A percentile compares a stretch with the other conserved stretches of the same genome.
Evolutionary conservation across 2,113 vertebrate species (phyloP).

Genomic region (Jaculus jaculus): DNA sequence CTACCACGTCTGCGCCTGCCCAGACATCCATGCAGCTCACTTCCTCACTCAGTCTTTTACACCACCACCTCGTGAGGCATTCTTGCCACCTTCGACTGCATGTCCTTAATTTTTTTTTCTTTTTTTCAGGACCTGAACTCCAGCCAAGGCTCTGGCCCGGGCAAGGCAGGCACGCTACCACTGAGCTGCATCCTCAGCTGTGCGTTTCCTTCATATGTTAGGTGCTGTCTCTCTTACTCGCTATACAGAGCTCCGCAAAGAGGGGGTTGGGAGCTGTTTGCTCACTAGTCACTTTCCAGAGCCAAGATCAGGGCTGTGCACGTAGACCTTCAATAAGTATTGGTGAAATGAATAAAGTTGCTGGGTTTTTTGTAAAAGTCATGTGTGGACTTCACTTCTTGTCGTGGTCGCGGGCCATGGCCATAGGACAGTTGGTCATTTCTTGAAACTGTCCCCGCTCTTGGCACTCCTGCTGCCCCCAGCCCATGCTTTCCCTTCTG

Average conservation of each 20-base stretch:
- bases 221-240: neutral
- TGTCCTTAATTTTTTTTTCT: no score
- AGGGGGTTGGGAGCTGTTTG: neutral
- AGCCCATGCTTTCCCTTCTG: no score
- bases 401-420: neutral
- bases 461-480: neutral
- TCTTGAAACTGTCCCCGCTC: neutral
- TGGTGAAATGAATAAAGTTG: neutral
- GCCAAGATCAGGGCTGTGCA: neutral
- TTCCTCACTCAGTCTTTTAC: neutral
- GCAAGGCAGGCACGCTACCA: no score
- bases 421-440: neutral
- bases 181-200: no score
- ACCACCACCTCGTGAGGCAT: neutral
- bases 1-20: neutral
- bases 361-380: neutral
- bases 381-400: neutral
- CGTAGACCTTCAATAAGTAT: neutral
- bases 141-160: no score
- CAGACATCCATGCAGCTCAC: neutral
- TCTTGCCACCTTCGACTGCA: neutral
- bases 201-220: neutral
- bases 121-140: neutral
- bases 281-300: neutral
- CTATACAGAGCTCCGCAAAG: neutral